A percentile compares a stretch with the other conserved stretches of the same genome.
Conservation (phyloP, 2,797 vertebrate species). For the Danio tinwini region DNA sequence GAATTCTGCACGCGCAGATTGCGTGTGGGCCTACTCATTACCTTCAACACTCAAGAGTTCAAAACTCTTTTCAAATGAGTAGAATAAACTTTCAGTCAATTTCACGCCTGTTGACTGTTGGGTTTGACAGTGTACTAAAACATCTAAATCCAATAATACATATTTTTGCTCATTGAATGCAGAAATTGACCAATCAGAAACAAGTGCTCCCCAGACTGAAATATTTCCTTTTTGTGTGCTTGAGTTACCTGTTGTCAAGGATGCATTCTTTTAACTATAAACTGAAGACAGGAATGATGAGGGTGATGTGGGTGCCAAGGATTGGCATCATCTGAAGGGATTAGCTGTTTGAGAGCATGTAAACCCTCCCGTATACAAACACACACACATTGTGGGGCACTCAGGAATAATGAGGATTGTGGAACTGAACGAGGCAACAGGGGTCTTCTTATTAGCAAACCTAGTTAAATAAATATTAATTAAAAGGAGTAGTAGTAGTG, state of each 20-base stretch:
- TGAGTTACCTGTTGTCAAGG: background rate
- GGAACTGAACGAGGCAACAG: too few relatives aligned
- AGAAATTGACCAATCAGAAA: background rate
- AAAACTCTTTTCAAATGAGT: too few relatives aligned
- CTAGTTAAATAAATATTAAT: too few relatives aligned
- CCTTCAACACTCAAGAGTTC: too few relatives aligned
- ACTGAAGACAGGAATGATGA: background rate
- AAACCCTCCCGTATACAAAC: constrained; percentile 8
- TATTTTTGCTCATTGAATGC: background rate
- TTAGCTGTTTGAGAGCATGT: constrained; percentile 1
- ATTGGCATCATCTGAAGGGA: background rate
- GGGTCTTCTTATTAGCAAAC: too few relatives aligned
- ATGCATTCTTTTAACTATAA: background rate
- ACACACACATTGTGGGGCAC: background rate
- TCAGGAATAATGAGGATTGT: background rate
- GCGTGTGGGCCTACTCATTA: too few relatives aligned
- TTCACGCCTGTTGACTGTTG: too few relatives aligned
- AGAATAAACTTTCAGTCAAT: too few relatives aligned
- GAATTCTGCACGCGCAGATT: too few relatives aligned
- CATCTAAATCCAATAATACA: background rate
- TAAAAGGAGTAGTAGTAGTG: too few relatives aligned
- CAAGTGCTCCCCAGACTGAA: too few relatives aligned
- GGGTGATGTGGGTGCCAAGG: background rate
- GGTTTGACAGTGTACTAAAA: background rate
- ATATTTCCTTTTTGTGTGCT: background rate